Conservation (phyloP, 1,140 invertebrate species). For the Eurosta solidaginis region DNA sequence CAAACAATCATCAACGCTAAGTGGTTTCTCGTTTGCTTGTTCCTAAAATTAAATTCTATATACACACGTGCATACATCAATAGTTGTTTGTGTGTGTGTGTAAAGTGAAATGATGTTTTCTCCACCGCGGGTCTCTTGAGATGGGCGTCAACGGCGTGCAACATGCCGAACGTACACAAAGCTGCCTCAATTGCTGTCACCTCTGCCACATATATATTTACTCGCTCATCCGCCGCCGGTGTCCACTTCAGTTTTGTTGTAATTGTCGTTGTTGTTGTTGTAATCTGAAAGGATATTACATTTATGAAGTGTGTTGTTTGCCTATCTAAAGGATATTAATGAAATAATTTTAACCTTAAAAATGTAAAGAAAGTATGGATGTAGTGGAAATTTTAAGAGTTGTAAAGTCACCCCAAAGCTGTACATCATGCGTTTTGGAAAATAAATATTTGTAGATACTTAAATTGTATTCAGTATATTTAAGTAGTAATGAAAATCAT, state of each 20-base stretch:
- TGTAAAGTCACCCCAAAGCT: not conserved
- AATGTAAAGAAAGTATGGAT: conserved; percentile 7
- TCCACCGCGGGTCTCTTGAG: conserved; percentile 4
- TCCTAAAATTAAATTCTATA: conserved; percentile 11
- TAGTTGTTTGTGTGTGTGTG: not conserved
- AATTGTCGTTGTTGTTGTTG: not conserved
- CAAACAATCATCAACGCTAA: not conserved
- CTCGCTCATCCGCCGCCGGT: not conserved
- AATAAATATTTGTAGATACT: too few species aligned
- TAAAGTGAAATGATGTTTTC: not conserved
- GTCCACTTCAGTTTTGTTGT: not conserved
- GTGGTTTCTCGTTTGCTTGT: conserved; percentile 12
- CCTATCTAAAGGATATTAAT: conserved; percentile 34
- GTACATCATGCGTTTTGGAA: too few species aligned
- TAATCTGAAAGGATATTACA: conserved; percentile 1
- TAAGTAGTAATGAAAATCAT: too few species aligned
- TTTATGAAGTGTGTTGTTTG: conserved; percentile 24
- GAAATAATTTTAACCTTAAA: conserved; percentile 38
- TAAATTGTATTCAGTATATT: too few species aligned
- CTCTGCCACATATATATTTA: not conserved
- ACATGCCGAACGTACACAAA: conserved; percentile 15
- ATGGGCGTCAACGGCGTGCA: conserved; percentile 20
- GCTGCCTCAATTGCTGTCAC: conserved; percentile 6
- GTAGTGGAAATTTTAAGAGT: not conserved
- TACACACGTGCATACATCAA: not conserved